Conservation (phyloP, 2,113 vertebrate genomes). For the Salvelinus namaycush region DNA sequence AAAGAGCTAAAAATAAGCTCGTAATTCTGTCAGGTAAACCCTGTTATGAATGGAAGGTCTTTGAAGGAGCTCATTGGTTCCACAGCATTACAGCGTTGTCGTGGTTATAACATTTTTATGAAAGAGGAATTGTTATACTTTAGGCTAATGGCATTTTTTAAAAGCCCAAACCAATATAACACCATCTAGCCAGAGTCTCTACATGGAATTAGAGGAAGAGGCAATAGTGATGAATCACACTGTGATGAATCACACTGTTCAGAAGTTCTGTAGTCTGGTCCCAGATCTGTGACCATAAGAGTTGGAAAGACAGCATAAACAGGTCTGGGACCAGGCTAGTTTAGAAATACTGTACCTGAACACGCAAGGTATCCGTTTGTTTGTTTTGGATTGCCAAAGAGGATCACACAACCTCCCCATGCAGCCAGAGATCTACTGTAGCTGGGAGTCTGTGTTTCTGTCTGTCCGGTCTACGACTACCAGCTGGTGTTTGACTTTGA, state of each 20-base stretch:
- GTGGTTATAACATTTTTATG: conserved; percentile 58
- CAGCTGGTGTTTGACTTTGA: conserved; percentile 83
- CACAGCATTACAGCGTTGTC: conserved; percentile 12
- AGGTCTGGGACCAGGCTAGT: not conserved
- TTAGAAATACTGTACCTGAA: conserved; percentile 68
- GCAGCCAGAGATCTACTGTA: too few relatives aligned
- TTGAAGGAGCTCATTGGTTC: conserved; percentile 54
- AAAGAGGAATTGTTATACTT: conserved; percentile 73
- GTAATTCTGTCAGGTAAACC: conserved; percentile 66
- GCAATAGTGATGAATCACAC: conserved; percentile 7
- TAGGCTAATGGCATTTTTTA: conserved; percentile 68
- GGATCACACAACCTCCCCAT: not conserved
- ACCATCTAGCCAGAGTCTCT: conserved; percentile 28
- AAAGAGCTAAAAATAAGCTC: conserved; percentile 71
- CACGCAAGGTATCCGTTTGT: not conserved
- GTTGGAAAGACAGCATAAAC: not conserved
- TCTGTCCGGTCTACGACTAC: conserved; percentile 60
- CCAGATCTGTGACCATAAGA: too few relatives aligned
- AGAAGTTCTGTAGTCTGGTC: not conserved
- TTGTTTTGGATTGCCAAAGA: not conserved
- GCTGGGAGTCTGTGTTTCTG: not conserved
- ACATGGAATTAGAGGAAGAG: conserved; percentile 41
- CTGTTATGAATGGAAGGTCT: conserved; percentile 69
- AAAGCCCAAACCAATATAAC: conserved; percentile 21
- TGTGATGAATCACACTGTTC: conserved; percentile 5